Percentiles rank a stretch among this genome's conserved stretches.
Evolutionary conservation across 2,888 invertebrate genomes (phyloP).

Genomic region (Xestia sexstrigata): DNA sequence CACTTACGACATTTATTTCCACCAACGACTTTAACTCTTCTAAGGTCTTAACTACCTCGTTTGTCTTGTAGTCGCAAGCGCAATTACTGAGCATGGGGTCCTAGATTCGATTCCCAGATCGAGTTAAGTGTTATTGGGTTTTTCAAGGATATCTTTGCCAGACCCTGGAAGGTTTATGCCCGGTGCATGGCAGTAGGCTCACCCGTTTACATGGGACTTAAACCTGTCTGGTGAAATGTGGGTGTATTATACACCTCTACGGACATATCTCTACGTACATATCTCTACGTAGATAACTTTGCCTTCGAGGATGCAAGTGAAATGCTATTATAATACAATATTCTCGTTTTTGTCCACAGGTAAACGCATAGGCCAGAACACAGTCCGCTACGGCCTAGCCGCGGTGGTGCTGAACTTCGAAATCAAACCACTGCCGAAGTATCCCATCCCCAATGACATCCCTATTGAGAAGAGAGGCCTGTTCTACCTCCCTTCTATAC

Average conservation of each 20-base stretch:
- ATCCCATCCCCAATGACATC: conserved; percentile 59
- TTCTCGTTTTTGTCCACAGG: conserved; percentile 59
- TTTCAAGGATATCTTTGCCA: no score
- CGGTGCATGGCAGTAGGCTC: background rate
- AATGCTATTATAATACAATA: no score
- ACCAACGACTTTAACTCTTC: background rate
- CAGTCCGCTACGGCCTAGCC: conserved; percentile 65
- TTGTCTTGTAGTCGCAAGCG: background rate
- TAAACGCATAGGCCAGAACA: conserved; percentile 68
- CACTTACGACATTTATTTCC: background rate
- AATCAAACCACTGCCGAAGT: conserved; percentile 49
- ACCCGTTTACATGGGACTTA: background rate
- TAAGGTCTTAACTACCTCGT: background rate
- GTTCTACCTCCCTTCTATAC: conserved; percentile 62
- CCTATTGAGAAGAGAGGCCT: conserved; percentile 61
- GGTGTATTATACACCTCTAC: background rate
- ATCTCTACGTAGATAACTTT: no score
- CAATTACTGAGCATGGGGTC: no score
- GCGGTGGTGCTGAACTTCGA: conserved; percentile 62
- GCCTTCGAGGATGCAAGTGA: no score
- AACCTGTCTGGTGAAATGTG: background rate
- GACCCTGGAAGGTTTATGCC: no score
- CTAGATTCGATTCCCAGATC: background rate
- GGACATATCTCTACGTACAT: no score
- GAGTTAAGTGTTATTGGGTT: no score